Conservation (phyloP, 2,888 invertebrate genomes). For the Calameuta filiformis region DNA sequence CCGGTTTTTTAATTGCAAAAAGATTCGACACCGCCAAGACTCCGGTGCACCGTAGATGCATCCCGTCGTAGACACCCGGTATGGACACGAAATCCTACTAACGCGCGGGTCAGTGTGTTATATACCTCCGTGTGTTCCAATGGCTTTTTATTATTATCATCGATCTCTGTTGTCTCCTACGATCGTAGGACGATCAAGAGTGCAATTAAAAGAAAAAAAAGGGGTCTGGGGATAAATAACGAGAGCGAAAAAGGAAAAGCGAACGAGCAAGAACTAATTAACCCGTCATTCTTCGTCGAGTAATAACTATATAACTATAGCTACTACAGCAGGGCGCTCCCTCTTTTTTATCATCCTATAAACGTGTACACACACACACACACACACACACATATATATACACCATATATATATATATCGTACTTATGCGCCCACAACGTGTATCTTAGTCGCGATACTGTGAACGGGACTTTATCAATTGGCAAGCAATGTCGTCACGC, state of each 20-base stretch:
- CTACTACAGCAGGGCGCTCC: background rate
- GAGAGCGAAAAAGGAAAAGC: background rate
- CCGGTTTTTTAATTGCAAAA: slow-evolving; percentile 66
- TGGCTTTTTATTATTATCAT: background rate
- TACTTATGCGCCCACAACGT: background rate
- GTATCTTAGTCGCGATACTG: background rate
- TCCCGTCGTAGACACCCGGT: slow-evolving; percentile 12
- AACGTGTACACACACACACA: background rate
- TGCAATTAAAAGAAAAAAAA: background rate
- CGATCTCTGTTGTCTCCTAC: background rate
- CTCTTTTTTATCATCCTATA: background rate
- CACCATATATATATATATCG: background rate
- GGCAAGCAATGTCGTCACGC: background rate
- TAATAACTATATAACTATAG: background rate
- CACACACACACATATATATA: too few relatives aligned
- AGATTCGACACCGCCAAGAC: slow-evolving; percentile 42
- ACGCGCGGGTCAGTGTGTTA: background rate
- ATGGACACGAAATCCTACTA: background rate
- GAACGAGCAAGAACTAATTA: background rate
- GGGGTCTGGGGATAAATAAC: background rate
- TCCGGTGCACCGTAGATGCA: slow-evolving; percentile 27
- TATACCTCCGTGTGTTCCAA: background rate
- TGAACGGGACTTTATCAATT: background rate
- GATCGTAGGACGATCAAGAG: background rate
- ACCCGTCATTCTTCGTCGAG: background rate